Base-by-base conservation (phyloP, 2,113 vertebrate species). In the Phoenicopterus ruber region DNA sequence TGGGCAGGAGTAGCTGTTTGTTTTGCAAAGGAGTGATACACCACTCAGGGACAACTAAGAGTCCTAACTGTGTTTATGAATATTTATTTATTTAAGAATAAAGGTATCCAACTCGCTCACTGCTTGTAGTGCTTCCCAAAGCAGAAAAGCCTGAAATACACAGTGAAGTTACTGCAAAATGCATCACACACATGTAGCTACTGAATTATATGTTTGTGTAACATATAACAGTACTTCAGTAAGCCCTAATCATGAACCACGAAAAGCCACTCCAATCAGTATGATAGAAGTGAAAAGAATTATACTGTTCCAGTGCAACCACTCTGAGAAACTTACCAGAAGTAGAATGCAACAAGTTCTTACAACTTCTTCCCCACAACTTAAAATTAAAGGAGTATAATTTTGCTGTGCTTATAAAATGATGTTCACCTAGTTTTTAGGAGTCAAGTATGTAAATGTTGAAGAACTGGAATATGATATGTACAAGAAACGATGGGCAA, bases 231-330 rank as follows among this genome's bases (percentile, higher is more conserved):
- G 26, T 32, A 47, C 19, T 88, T 49, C 80, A 65, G 24, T 17
- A 65, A 81, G 17, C 6, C 7, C 21, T 74, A 29, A 66, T 8
- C 2, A 10, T 4, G 11, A 82, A 54, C 3, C 11, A 42, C 17
- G 38, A 9, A 8, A 74, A 58, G 28, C 9, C 13, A 19, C 28
- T 17, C 7, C 24, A 42, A 50, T 20, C 17, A 50, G 2, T 26
- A 19, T 21, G 19, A 24, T 26, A 58, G 3, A 67, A 72, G 38
- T 55, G 7, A 26, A 82, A 88, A 90, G 72, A 24, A 5, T 19
- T 15, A 6, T 4, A 7, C 9, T 44, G 8, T 47, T 44, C 24
- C 21, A 3, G 0, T 20, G 5, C 25, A 50, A 9, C 40, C 5
- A 25, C 38, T 42, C 58, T 44, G 34, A 50, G 63, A 93, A 69